Percentiles rank a stretch among this genome's conserved stretches.
phyloP scores from a whole-genome alignment of 2,113 vertebrate genomes.

The Oreochromis spilurus region DNA sequence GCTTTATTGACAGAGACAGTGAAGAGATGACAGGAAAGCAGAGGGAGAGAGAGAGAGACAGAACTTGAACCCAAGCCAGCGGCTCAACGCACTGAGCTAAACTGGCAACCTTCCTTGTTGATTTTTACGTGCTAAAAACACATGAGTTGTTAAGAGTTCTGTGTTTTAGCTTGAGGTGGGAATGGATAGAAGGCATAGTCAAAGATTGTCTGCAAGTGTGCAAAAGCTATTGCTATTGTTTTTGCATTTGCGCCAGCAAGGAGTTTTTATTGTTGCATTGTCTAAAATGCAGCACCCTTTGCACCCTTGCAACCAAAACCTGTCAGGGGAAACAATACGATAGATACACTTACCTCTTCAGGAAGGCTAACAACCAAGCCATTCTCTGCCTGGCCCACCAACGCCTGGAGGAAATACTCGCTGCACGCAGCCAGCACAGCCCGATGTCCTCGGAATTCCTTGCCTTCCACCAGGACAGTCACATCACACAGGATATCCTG shows the following conservation, averaged over 20 bases:
- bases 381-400: conserved; percentile 93
- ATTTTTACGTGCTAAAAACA: background rate
- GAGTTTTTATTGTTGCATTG: background rate
- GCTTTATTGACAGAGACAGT: background rate
- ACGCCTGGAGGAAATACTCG: conserved; percentile 95
- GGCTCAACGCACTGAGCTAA: background rate
- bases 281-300: background rate
- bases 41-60: background rate
- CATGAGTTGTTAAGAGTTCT: background rate
- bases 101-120: background rate
- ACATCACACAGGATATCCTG: conserved; percentile 99
- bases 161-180: background rate
- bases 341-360: conserved; percentile 83
- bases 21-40: background rate
- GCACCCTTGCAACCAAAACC: background rate
- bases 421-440: conserved; percentile 97
- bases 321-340: background rate
- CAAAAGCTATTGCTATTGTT: background rate
- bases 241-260: background rate
- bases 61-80: background rate
- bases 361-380: conserved; percentile 93
- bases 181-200: background rate
- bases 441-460: conserved; percentile 96
- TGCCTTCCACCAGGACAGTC: conserved; percentile 93
- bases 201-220: background rate